Evolutionary conservation across 2,888 invertebrate species (phyloP).

Genomic region (Polydrusus cervinus): DNA sequence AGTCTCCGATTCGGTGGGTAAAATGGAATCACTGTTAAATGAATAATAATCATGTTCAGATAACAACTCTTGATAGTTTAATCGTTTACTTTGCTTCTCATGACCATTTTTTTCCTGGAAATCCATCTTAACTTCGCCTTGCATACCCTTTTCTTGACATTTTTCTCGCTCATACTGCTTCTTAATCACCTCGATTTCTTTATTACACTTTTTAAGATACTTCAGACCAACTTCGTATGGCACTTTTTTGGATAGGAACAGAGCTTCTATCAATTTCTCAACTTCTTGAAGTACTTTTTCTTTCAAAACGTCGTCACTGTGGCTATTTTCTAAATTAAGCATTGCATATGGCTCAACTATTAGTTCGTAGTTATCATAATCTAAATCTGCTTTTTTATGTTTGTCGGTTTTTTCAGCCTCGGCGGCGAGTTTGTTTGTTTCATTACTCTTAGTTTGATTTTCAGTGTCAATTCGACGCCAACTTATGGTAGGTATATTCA

Average conservation of each 20-base stretch:
- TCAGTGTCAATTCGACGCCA: neutral
- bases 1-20: neutral
- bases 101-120: too few species aligned
- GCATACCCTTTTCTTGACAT: neutral
- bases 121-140: neutral
- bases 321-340: neutral
- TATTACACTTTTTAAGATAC: conserved; percentile 25
- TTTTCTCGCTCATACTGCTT: conserved; percentile 10
- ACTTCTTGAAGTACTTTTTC: conserved; percentile 34
- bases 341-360: neutral
- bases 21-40: neutral
- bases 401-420: neutral
- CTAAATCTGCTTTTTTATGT: neutral
- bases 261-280: conserved; percentile 18
- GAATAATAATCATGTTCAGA: neutral
- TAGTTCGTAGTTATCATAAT: neutral
- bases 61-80: neutral
- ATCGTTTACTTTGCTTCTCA: too few species aligned
- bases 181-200: conserved; percentile 10
- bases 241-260: conserved; percentile 33
- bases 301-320: neutral
- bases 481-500: too few species aligned
- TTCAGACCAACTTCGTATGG: conserved; percentile 18
- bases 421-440: neutral
- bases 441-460: neutral